Base-by-base conservation (phyloP, 2,888 invertebrate genomes). In the Drosophila yooni region DNA sequence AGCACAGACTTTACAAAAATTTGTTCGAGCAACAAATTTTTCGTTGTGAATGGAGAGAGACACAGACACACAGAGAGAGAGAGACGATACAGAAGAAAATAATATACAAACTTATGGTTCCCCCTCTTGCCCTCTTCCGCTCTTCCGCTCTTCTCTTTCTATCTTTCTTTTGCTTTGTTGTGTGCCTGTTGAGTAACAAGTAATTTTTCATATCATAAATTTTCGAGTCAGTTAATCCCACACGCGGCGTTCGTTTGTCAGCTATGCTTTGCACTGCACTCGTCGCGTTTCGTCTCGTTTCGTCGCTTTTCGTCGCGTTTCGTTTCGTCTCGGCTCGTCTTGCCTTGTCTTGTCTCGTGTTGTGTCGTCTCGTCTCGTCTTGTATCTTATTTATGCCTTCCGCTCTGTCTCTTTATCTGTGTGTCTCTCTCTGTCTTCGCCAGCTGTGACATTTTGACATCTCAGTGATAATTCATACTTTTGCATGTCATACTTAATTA, bases 401-500 rank as follows among this genome's bases (percentile, higher is more conserved):
- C 64, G 67, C 78, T 73, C 51, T 66, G 40, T 21, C 65, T 76
- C 81, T 85, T 79, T 76, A 79, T 82, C 85, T 74, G 72, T 65
- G 65, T 71, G 54, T 46, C 25, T 25, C 13, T 43, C 81, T 73
- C 84, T 75, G 75, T 71, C 81, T 73, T 83, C 83, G 88, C 83
- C 86, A 81, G 85, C 83, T 86, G 86, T 88, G 88, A 89, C 83
- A 89, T 88, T 91, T 90, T 91, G 91, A 92, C 92, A 91, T 89
- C 82, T 91, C 88, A 89, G 91, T 91, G 92, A 91, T 91, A 91
- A 92, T 92, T 91, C 92, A 91, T 92, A 91, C 91, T 91, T 91
- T 91, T 91, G 91, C 91, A 87, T 91, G 92, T 91, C 92, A 91
- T 87, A 91, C 91, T 91, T 91, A 91, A 91, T 91, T 91, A 91